Conservation (phyloP, 35 echinoderm and acorn worm species). For the Chiridota heheva region DNA sequence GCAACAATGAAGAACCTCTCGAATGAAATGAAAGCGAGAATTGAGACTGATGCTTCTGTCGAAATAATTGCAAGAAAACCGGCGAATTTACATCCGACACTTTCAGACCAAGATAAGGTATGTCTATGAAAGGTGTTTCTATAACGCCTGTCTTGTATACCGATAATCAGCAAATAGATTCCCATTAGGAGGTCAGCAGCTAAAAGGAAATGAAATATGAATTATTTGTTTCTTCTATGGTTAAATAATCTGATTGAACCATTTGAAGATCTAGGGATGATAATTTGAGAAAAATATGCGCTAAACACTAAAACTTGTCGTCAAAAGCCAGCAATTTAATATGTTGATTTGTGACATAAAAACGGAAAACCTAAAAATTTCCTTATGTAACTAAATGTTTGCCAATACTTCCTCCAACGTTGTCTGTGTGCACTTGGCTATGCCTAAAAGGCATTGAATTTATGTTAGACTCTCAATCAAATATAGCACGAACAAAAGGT, state of each 20-base stretch:
- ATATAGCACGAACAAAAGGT: no score
- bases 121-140: slow-evolving; percentile 63
- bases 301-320: not conserved
- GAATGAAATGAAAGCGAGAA: slow-evolving; percentile 81
- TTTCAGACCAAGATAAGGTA: slow-evolving; percentile 75
- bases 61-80: slow-evolving; percentile 92
- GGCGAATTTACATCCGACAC: slow-evolving; percentile 65
- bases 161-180: slow-evolving; percentile 84
- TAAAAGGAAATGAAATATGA: slow-evolving; percentile 13
- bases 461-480: no score
- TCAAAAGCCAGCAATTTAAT: slow-evolving; percentile 20
- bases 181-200: slow-evolving; percentile 96
- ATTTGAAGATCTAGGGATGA: no score
- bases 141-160: slow-evolving; percentile 64
- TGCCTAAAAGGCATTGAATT: no score
- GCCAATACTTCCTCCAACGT: no score
- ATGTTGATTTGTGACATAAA: no score
- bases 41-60: slow-evolving; percentile 77
- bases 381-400: no score
- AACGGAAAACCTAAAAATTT: not conserved
- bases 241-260: not conserved
- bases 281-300: no score
- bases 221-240: no score
- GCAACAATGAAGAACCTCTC: slow-evolving; percentile 82
- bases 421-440: no score